Conservation (phyloP, 2,797 vertebrate genomes). For the Sebastiscus tertius region DNA sequence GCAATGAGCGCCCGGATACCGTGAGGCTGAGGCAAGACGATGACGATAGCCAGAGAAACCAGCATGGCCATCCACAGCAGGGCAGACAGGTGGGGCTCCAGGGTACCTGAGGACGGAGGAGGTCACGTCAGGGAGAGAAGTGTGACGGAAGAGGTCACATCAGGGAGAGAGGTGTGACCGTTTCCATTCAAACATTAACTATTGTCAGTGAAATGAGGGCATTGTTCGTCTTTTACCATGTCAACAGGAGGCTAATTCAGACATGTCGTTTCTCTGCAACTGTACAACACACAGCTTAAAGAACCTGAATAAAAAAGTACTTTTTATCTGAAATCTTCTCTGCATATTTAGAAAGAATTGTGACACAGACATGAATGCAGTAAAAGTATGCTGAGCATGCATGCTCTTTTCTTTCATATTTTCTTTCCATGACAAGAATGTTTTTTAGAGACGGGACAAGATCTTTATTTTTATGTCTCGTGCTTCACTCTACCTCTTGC, state of each 20-base stretch:
- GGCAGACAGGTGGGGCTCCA: slow-evolving; percentile 94
- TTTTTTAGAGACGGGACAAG: not conserved
- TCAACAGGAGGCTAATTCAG: not conserved
- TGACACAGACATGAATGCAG: not conserved
- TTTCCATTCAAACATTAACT: not conserved
- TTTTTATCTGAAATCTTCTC: not conserved
- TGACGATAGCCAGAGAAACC: slow-evolving; percentile 94
- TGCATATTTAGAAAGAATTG: not conserved
- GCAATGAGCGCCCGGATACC: slow-evolving; percentile 96
- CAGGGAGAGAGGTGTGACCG: not conserved
- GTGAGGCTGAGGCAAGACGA: slow-evolving; percentile 94
- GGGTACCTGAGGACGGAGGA: slow-evolving; percentile 82
- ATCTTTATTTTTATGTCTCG: no score
- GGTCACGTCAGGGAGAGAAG: not conserved
- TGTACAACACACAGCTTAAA: not conserved
- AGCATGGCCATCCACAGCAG: slow-evolving; percentile 96
- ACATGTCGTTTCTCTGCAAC: not conserved
- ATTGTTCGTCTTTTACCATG: not conserved
- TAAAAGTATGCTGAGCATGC: not conserved
- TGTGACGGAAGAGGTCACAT: not conserved
- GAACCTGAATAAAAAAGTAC: not conserved
- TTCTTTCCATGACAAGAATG: not conserved
- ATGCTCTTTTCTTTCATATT: not conserved
- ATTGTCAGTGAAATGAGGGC: not conserved
- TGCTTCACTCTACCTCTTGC: no score